Base-by-base conservation (phyloP, 2,797 vertebrate genomes). In the Sparus aurata region DNA sequence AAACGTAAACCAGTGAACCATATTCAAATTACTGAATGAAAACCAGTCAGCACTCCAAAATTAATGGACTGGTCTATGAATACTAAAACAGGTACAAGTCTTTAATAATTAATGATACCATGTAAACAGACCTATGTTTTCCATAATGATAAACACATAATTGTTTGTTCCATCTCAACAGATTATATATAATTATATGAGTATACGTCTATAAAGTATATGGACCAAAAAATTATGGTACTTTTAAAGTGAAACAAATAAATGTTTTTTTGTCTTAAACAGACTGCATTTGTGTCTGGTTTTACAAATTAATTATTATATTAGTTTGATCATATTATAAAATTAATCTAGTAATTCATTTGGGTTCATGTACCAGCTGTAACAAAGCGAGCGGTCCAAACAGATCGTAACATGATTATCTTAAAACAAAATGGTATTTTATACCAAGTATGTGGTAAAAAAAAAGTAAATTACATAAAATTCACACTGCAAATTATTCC, bases 191-290 rank as follows among this genome's bases (percentile, higher is more conserved):
- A 46, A 64, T 34, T 68, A 25, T 57, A 11, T 18, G 20, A 53
- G 15, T 50, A 30, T 38, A 27, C 3, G 1, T 25, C 5, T 52
- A 61, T 18, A 55, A 57, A 41, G 12, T 16, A 16, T 6, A 41
- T 5, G 4, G 15, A 49, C 8, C 7, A 9, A 59, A 65, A 5
- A 57, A 12, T 30, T 5, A 54, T 0, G 25, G 9, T 30, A 23
- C 17, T 45, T 76, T 69, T 67, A 50, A 65, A 63, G 63, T 43
- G n/a, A 55, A 50, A 60, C 27, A 38, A 38, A 38, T 38, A 38
- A 38, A 9, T 38, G 34, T 6, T 41, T 27, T 18, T 77, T 60
- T 38, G 5, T 57, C 46, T 49, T 6, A 45, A 25, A 62, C 41
- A 1, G 1, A 52, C 38, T 38, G 52, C 23, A 77, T 61, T 67